phyloP scores from a whole-genome alignment of 1,140 invertebrate genomes.

The Drosophila takahashii region DNA sequence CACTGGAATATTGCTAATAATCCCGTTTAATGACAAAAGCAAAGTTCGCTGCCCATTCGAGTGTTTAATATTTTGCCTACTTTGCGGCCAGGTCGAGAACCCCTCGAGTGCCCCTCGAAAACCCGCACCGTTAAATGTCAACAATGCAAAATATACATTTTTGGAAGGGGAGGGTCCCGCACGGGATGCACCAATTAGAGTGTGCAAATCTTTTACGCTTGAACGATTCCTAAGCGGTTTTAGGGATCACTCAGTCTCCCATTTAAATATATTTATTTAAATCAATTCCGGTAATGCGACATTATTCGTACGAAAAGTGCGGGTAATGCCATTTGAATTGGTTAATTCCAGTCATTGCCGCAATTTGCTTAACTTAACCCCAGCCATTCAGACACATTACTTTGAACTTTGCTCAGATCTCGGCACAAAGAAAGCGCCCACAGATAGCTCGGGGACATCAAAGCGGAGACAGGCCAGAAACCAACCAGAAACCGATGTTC shows the following conservation, averaged over 20 bases:
- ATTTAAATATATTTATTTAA: constrained; percentile 71
- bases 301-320: constrained; percentile 46
- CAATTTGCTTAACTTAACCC: constrained; percentile 41
- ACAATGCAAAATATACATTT: no score
- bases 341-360: constrained; percentile 31
- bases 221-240: constrained; percentile 75
- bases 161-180: constrained; percentile 27
- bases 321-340: constrained; percentile 41
- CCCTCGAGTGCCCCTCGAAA: constrained; percentile 47
- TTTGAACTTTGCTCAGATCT: constrained; percentile 51
- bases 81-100: constrained; percentile 65
- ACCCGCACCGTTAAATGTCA: constrained; percentile 65
- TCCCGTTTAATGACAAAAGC: constrained; percentile 71
- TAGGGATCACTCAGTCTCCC: constrained; percentile 25
- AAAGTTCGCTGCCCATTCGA: constrained; percentile 36
- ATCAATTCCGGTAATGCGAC: constrained; percentile 63
- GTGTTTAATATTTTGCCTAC: constrained; percentile 78
- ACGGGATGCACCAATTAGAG: constrained; percentile 67
- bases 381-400: constrained; percentile 10
- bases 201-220: constrained; percentile 74
- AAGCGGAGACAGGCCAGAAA: constrained; percentile 27
- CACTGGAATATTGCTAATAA: constrained; percentile 48
- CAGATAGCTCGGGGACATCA: constrained; percentile 26
- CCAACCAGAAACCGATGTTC: constrained; percentile 55
- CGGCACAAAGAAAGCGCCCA: constrained; percentile 17